Evolutionary conservation across 2,113 vertebrate genomes (phyloP).

Genomic region (Pelobates fuscus): DNA sequence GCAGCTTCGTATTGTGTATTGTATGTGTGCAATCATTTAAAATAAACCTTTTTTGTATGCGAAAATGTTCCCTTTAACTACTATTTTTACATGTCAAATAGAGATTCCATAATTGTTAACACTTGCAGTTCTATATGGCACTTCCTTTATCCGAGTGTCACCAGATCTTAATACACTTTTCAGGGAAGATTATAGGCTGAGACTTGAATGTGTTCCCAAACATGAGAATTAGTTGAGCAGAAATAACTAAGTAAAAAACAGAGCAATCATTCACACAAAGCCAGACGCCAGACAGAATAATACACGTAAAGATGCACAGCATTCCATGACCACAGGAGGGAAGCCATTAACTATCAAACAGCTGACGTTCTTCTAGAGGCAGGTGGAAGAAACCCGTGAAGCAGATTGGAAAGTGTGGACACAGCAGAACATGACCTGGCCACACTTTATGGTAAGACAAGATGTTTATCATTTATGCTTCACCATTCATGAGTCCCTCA

Average conservation of each 20-base stretch:
- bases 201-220: slow-evolving; percentile 3
- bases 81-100: neutral
- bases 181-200: neutral
- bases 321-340: slow-evolving; percentile 42
- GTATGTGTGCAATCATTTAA: no score
- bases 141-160: neutral
- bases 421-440: slow-evolving; percentile 51
- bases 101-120: neutral
- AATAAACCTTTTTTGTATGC: no score
- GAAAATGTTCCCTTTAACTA: neutral
- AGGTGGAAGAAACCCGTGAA: slow-evolving; percentile 41
- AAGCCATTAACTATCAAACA: slow-evolving; percentile 44
- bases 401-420: slow-evolving; percentile 46
- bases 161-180: neutral
- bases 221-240: slow-evolving; percentile 1
- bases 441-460: slow-evolving; percentile 49
- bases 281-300: slow-evolving; percentile 22
- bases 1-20: no score
- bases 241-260: slow-evolving; percentile 18
- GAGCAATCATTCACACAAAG: slow-evolving; percentile 28
- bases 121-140: neutral
- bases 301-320: slow-evolving; percentile 24
- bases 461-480: slow-evolving; percentile 41
- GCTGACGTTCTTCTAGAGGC: slow-evolving; percentile 49
- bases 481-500: slow-evolving; percentile 36